A percentile compares a stretch with the other conserved stretches of the same genome.
These are phyloP conservation scores for Tenualosa ilisha DNA, from an alignment of 2,797 vertebrate genomes.

Conservation along the genomic window DNA sequence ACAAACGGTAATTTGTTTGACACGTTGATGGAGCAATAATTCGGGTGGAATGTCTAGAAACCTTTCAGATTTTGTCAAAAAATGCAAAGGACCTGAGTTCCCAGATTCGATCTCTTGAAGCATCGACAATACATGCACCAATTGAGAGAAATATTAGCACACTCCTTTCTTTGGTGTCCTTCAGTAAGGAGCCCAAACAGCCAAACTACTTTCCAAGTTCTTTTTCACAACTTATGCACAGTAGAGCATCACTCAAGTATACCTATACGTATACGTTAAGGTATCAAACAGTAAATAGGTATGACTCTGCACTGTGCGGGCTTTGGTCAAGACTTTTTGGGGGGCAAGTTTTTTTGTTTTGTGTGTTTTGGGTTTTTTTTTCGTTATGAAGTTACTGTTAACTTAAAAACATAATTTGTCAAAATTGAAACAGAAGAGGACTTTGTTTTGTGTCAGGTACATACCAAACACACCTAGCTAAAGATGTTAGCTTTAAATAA, in stretches of 20 bases:
- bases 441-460: no score
- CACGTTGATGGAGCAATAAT: conserved; percentile 55
- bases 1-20: conserved; percentile 21
- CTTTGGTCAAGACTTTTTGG: no score
- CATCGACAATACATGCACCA: neutral
- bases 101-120: neutral
- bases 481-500: no score
- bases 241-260: neutral
- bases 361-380: no score
- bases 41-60: conserved; percentile 58
- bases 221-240: neutral
- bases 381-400: no score
- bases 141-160: neutral
- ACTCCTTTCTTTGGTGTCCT: neutral
- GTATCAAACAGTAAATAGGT: neutral
- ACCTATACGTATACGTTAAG: neutral
- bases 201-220: neutral
- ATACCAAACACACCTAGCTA: no score
- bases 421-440: no score
- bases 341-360: no score
- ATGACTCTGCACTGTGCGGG: no score
- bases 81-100: neutral
- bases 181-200: neutral
- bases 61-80: conserved; percentile 17
- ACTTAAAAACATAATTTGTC: no score